phyloP scores from a whole-genome alignment of 2,888 invertebrate genomes.

The Hemaris fuciformis region DNA sequence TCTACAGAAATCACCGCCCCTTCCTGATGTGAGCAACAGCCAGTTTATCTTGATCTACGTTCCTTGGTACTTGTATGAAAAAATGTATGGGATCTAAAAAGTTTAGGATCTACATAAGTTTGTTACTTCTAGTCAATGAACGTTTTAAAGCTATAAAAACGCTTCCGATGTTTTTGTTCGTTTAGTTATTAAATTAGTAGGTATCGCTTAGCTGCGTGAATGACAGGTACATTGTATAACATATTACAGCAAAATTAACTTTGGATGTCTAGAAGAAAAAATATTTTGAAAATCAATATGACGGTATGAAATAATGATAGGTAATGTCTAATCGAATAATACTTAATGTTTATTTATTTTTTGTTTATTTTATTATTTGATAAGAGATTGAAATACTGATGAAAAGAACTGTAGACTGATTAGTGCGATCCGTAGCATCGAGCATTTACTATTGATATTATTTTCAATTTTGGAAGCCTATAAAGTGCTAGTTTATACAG shows the following conservation, averaged over 20 bases:
- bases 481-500: no score
- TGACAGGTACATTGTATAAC: not conserved
- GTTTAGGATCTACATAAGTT: not conserved
- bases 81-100: not conserved
- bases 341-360: no score
- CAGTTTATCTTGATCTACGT: conserved; percentile 6
- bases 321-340: no score
- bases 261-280: not conserved
- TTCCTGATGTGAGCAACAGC: not conserved
- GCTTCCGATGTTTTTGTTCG: conserved; percentile 4
- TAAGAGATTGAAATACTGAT: no score
- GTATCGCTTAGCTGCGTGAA: not conserved
- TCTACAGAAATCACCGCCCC: conserved; percentile 11
- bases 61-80: not conserved
- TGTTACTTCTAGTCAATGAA: not conserved
- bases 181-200: conserved; percentile 1
- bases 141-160: not conserved
- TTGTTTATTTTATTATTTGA: no score
- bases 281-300: not conserved
- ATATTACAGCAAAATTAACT: not conserved
- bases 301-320: not conserved
- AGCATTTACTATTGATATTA: no score
- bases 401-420: no score
- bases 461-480: no score
- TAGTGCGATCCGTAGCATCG: no score